Evolutionary conservation across 37 sponge, comb jelly and placozoan genomes (phyloP).

Genomic region (Diacarnus erythraeanus): DNA sequence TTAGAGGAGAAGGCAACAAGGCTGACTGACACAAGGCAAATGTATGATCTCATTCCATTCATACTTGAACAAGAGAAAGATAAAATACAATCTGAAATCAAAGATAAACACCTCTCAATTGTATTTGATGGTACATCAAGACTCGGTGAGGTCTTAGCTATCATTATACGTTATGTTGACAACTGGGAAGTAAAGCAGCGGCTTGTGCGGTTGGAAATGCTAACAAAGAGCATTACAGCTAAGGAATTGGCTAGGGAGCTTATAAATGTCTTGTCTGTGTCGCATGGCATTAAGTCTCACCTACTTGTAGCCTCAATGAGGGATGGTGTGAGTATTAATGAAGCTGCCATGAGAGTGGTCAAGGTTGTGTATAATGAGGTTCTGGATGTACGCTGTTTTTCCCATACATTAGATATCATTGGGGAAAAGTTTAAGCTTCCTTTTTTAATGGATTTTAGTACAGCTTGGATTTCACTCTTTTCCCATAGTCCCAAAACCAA

Average conservation of each 20-base stretch:
- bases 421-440: constrained; percentile 43
- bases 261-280: background rate
- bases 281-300: background rate
- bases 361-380: too few relatives aligned
- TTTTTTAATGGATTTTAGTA: constrained; percentile 9
- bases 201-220: background rate
- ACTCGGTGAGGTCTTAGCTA: constrained; percentile 28
- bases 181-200: background rate
- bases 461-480: constrained; percentile 45
- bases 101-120: constrained; percentile 8
- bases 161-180: constrained; percentile 5
- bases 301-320: constrained; percentile 21
- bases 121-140: constrained; percentile 40
- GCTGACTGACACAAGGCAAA: constrained; percentile 8
- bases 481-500: constrained; percentile 56
- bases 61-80: constrained; percentile 32
- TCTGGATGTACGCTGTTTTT: constrained; percentile 59
- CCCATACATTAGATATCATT: constrained; percentile 51
- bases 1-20: too few relatives aligned
- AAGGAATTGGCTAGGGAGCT: constrained; percentile 26
- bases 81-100: background rate
- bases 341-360: constrained; percentile 3
- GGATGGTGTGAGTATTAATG: constrained; percentile 21
- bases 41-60: constrained; percentile 43
- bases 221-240: background rate